Evolutionary conservation across 2,888 invertebrate species (phyloP), one percentile per base, ranked within the genome.

Genomic region (Rhingia campestris): DNA sequence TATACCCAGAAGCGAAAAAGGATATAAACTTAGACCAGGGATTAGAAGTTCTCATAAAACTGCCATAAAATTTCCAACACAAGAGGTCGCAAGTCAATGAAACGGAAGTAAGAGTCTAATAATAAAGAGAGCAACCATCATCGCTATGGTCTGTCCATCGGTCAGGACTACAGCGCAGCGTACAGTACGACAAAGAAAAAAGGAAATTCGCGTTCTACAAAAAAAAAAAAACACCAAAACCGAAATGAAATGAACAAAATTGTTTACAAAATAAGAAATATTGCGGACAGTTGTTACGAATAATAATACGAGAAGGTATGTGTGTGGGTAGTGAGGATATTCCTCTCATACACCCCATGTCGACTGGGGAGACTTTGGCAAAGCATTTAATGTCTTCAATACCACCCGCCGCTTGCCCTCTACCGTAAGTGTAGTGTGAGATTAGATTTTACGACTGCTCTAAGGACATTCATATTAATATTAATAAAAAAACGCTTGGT

Each of bases 61-160:
- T 58, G 74, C 69, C 66, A 74, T 80, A 58, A 80, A 84, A 84
- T 22, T 53, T 64, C 37, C 32, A 66, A 53, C 59, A 66, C 74
- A 80, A 80, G 70, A 80, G 84, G 80, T 64, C 70, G 67, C 51
- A 74, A 70, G 80, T 80, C 80, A 74, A 84, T 84, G 73, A 69
- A 84, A 74, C 73, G 84, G 80, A 80, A 84, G 64, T 80, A 66
- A 70, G 70, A 54, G 66, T 75, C 64, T 63, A 63, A 74, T 67
- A 74, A 64, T 56, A 58, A 76, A 77, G 47, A 61, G 56, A 56
- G 6, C 61, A 61, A 59, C 56, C 32, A 30, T 47, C 43, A 10
- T 58, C 63, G 51, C 32, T 56, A n/a, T 32, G 37, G 32, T 64
- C 43, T 63, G 5, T 58, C 49, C 10, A 49, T 49, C 49, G 32